Evolutionary conservation across 2,797 vertebrate genomes (phyloP).

Genomic region (Gastrophryne carolinensis): DNA sequence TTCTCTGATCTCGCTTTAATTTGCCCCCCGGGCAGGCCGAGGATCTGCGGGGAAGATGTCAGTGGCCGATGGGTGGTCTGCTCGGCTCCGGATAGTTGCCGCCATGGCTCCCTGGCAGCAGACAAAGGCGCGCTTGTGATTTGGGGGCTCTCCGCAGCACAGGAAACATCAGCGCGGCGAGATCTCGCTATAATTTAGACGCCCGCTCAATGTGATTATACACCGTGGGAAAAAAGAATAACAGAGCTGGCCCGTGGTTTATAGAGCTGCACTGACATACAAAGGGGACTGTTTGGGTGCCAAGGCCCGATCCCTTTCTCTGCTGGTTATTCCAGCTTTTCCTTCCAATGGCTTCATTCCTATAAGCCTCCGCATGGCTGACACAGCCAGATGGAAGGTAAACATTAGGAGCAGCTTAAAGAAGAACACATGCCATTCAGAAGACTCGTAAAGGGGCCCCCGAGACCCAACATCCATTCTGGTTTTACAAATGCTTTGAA

Average conservation of each 20-base stretch:
- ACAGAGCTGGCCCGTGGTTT: constrained; percentile 2
- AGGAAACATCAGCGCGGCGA: constrained; percentile 10
- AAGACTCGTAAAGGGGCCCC: no score
- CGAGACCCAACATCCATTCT: no score
- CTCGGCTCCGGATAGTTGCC: background rate
- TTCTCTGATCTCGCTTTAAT: constrained; percentile 8
- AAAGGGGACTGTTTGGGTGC: background rate
- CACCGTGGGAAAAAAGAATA: constrained; percentile 32
- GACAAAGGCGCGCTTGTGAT: constrained; percentile 27
- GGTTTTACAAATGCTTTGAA: no score
- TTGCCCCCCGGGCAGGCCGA: background rate
- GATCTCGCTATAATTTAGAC: constrained; percentile 11
- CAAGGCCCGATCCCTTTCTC: background rate
- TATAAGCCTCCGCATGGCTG: background rate
- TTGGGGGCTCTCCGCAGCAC: constrained; percentile 5
- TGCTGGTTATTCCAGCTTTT: background rate
- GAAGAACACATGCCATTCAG: no score
- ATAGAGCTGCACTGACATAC: background rate
- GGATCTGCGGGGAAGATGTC: constrained; percentile 22
- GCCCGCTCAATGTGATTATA: constrained; percentile 24
- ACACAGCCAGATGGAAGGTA: background rate
- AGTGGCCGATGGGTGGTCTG: constrained; percentile 11
- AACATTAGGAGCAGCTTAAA: background rate
- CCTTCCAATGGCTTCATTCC: background rate
- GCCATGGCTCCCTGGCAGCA: constrained; percentile 2